phyloP scores from a whole-genome alignment of 2,888 invertebrate genomes.

The Ophraella communa region DNA sequence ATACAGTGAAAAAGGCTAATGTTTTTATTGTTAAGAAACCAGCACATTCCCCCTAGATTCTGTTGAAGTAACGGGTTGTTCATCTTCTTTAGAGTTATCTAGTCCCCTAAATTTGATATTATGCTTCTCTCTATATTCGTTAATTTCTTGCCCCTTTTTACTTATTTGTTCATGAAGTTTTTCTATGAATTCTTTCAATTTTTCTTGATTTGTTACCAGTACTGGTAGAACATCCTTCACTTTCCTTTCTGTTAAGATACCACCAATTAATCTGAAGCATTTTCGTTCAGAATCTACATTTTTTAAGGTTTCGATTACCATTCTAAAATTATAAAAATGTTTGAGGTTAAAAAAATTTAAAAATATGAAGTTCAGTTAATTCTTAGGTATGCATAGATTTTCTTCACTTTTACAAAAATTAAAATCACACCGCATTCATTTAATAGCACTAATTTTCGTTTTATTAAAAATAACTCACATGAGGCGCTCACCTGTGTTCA shows the following conservation, averaged over 20 bases:
- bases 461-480: slow-evolving; percentile 10
- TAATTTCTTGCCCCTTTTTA: slow-evolving; percentile 88
- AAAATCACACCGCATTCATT: background rate
- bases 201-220: slow-evolving; percentile 78
- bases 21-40: slow-evolving; percentile 52
- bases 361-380: too few species aligned
- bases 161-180: slow-evolving; percentile 81
- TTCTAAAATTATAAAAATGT: slow-evolving; percentile 65
- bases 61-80: slow-evolving; percentile 42
- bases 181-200: slow-evolving; percentile 80
- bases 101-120: slow-evolving; percentile 82
- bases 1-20: background rate
- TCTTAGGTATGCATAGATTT: background rate
- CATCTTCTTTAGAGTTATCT: slow-evolving; percentile 60
- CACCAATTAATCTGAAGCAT: slow-evolving; percentile 93
- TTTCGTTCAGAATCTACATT: slow-evolving; percentile 83
- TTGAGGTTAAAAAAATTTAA: slow-evolving; percentile 34
- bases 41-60: slow-evolving; percentile 58
- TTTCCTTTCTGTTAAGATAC: slow-evolving; percentile 90
- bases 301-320: slow-evolving; percentile 92
- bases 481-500: slow-evolving; percentile 86
- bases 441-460: background rate
- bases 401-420: background rate
- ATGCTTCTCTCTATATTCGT: slow-evolving; percentile 89
- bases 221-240: slow-evolving; percentile 91